Percentiles rank a stretch among this genome's conserved stretches.
Evolutionary conservation across 2,797 vertebrate species (phyloP).

Genomic region (Notolepis coatsorum): DNA sequence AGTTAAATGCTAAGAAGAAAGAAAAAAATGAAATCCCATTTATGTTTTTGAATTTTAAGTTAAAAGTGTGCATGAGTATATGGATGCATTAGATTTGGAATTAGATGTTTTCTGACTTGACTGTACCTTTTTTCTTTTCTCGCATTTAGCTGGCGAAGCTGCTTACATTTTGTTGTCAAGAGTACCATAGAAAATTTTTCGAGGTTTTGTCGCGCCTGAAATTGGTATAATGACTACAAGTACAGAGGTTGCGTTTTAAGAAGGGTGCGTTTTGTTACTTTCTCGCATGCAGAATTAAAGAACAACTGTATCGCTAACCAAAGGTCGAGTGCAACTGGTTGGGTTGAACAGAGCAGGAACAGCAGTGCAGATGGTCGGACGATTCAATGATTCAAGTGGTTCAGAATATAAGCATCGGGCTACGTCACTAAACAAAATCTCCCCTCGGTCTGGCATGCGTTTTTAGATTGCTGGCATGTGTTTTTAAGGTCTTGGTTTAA

Average conservation of each 20-base stretch:
- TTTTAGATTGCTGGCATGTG: conserved; percentile 62
- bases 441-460: conserved; percentile 64
- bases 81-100: conserved; percentile 85
- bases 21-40: conserved; percentile 75
- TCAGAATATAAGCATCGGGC: conserved; percentile 68
- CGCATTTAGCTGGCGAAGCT: conserved; percentile 80
- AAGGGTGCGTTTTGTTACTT: conserved; percentile 88
- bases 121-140: conserved; percentile 79
- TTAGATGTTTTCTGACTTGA: conserved; percentile 81
- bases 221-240: conserved; percentile 73
- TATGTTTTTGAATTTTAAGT: conserved; percentile 77
- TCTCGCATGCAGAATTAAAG: conserved; percentile 76
- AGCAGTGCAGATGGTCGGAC: conserved; percentile 82
- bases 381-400: conserved; percentile 80
- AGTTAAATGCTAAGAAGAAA: conserved; percentile 76
- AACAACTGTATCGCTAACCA: conserved; percentile 88
- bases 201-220: conserved; percentile 76
- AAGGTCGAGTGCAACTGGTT: conserved; percentile 88
- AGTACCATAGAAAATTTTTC: conserved; percentile 77
- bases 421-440: conserved; percentile 63
- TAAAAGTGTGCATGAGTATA: conserved; percentile 85
- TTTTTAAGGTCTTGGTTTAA: conserved; percentile 76
- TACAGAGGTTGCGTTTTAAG: conserved; percentile 75
- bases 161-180: conserved; percentile 82
- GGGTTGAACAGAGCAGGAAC: conserved; percentile 66